phyloP scores from a whole-genome alignment of 2,888 invertebrate genomes.

The Eupeodes luniger region DNA sequence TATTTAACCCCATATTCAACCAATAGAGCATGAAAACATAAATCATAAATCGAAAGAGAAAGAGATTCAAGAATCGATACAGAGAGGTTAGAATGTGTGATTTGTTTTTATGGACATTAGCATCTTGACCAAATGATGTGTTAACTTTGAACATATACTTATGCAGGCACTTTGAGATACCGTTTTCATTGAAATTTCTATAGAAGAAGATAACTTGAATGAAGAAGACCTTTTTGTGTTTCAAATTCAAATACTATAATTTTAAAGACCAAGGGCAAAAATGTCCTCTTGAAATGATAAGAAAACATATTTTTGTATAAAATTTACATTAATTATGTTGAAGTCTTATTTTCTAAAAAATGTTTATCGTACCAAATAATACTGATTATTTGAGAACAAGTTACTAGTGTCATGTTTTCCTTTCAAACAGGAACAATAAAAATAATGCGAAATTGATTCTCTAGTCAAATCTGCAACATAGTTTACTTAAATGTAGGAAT shows the following conservation, averaged over 20 bases:
- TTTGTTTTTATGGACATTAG: conserved; percentile 13
- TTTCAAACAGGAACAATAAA: no score
- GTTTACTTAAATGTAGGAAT: no score
- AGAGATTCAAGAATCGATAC: conserved; percentile 36
- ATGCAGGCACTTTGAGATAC: background rate
- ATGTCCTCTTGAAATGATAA: background rate
- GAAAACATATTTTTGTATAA: background rate
- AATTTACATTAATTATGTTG: no score
- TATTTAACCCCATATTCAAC: conserved; percentile 42
- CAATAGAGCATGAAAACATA: conserved; percentile 78
- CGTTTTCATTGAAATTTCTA: background rate
- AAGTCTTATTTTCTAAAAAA: no score
- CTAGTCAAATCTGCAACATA: no score
- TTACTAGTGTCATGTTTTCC: no score
- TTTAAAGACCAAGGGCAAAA: background rate
- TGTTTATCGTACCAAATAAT: no score
- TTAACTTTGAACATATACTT: conserved; percentile 51
- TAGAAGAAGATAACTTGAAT: background rate
- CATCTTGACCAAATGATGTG: conserved; percentile 76
- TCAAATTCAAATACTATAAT: background rate
- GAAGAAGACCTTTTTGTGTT: background rate
- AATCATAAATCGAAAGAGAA: conserved; percentile 80
- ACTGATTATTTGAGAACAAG: no score
- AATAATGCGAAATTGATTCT: no score
- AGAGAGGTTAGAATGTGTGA: conserved; percentile 16